Percentiles rank a stretch among this genome's conserved stretches.
Conservation (phyloP, 1,140 invertebrate genomes). For the Plutomurus gul region DNA sequence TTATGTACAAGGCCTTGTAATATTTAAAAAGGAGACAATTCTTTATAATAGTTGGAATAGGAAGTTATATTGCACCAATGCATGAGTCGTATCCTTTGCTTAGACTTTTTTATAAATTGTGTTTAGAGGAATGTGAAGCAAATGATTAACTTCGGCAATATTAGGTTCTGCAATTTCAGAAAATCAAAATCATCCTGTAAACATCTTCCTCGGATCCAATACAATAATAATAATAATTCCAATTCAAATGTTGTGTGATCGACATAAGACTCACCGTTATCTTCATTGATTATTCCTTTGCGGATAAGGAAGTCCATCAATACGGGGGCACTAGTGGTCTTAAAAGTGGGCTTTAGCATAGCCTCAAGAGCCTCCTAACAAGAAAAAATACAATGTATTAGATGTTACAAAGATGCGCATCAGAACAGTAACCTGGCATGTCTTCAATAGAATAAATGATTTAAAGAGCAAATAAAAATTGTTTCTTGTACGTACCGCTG, state of each 20-base stretch:
- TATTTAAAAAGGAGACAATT: background rate
- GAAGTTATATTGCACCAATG: background rate
- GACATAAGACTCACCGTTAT: constrained; percentile 72
- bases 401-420: too few species aligned
- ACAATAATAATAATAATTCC: background rate
- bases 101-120: constrained; percentile 62
- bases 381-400: background rate
- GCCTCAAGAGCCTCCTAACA: background rate
- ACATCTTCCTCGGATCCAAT: background rate
- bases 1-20: too few species aligned
- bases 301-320: constrained; percentile 88
- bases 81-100: background rate
- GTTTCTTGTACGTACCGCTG: constrained; percentile 66
- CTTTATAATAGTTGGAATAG: too few species aligned
- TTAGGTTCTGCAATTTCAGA: constrained; percentile 69
- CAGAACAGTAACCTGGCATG: too few species aligned
- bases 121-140: constrained; percentile 83
- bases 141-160: constrained; percentile 79
- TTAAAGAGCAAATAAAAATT: too few species aligned
- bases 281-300: constrained; percentile 82
- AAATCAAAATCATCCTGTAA: background rate
- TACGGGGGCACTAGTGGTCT: constrained; percentile 88
- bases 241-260: background rate
- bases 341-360: constrained; percentile 70
- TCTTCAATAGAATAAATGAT: background rate